phyloP scores from a whole-genome alignment of 1,140 invertebrate species.

The Orchesella cincta region DNA sequence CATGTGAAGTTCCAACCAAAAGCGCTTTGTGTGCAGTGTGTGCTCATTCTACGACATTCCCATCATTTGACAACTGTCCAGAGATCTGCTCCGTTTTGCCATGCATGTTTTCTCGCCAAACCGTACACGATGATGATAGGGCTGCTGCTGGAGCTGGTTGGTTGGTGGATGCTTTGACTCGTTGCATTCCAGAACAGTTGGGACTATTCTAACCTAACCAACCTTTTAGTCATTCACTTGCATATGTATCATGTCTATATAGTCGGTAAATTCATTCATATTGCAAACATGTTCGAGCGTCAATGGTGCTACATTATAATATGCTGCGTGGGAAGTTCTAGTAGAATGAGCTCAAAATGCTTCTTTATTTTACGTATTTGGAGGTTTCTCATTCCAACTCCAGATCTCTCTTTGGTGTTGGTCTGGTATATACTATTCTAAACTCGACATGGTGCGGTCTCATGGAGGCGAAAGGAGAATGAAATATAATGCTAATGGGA shows the following conservation, averaged over 20 bases:
- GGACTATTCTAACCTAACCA: no score
- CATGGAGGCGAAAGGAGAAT: not conserved
- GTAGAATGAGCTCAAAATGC: not conserved
- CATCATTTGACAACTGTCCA: not conserved
- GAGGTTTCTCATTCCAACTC: not conserved
- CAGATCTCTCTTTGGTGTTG: not conserved
- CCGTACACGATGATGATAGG: no score
- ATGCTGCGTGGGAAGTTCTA: no score
- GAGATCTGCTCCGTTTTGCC: not conserved
- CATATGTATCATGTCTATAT: not conserved
- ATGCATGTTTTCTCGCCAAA: no score
- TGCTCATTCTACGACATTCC: not conserved
- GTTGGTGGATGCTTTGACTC: no score
- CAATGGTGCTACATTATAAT: no score
- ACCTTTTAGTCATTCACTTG: no score
- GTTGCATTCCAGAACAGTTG: no score
- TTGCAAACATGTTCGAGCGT: no score
- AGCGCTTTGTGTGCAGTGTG: not conserved
- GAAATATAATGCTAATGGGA: constrained; percentile 21
- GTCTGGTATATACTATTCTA: not conserved
- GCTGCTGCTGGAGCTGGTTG: no score
- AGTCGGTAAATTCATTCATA: not conserved
- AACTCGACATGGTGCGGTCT: not conserved
- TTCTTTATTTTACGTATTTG: not conserved
- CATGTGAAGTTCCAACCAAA: not conserved